Conservation (phyloP, 1,140 invertebrate species). For the Heliconius eleuchia region DNA sequence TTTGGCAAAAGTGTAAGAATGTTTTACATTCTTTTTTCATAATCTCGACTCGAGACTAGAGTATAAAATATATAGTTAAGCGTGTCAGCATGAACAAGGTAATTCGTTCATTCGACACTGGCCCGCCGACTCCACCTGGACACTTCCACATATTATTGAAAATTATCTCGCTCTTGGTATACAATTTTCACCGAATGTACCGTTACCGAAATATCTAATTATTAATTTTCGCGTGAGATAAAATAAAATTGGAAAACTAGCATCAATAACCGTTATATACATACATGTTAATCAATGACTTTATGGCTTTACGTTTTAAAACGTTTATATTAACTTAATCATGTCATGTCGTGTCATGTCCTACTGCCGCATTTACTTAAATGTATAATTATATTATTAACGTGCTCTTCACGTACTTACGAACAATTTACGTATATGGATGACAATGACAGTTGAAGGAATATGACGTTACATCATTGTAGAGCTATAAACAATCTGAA, state of each 20-base stretch:
- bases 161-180: slow-evolving; percentile 68
- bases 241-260: neutral
- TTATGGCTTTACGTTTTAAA: slow-evolving; percentile 6
- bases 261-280: slow-evolving; percentile 17
- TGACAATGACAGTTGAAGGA: slow-evolving; percentile 4
- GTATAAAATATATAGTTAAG: slow-evolving; percentile 37
- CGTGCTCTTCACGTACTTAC: slow-evolving; percentile 17
- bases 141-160: slow-evolving; percentile 77
- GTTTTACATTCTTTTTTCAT: slow-evolving; percentile 64
- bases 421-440: slow-evolving; percentile 2
- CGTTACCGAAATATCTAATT: slow-evolving; percentile 36
- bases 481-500: neutral
- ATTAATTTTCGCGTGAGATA: slow-evolving; percentile 15
- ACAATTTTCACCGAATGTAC: slow-evolving; percentile 43
- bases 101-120: slow-evolving; percentile 27
- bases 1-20: slow-evolving; percentile 71
- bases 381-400: slow-evolving; percentile 1
- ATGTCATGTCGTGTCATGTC: slow-evolving; percentile 13
- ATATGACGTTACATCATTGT: neutral
- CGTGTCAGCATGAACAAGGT: slow-evolving; percentile 18
- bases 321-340: slow-evolving; percentile 6
- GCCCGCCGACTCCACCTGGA: slow-evolving; percentile 36
- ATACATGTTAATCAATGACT: neutral
- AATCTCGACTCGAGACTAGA: slow-evolving; percentile 61
- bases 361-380: slow-evolving; percentile 21